Base-by-base conservation (phyloP, 2,888 invertebrate species). In the Heteromyza rotundicornis region DNA sequence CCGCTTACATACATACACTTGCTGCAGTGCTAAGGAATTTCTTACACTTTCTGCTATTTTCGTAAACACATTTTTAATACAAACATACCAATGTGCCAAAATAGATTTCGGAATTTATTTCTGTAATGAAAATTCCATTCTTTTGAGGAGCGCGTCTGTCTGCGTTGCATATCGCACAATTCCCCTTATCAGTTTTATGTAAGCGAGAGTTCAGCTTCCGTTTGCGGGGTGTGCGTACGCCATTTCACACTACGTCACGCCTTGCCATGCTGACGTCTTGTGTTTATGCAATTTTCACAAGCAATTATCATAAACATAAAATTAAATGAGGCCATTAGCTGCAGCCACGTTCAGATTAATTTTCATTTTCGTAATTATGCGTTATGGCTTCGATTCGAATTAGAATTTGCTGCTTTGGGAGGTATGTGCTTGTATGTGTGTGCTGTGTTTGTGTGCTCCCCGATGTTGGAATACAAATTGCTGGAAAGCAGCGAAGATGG, bases 281-380 rank as follows among this genome's bases (percentile, higher is more conserved):
- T 20, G 47, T 20, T 40, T 47, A 19, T 47, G 47, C 47, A 47
- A 47, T 47, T 69, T 75, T 70, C 70, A 69, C 71, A 77, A 67
- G 74, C 66, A 67, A 76, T 75, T 77, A 73, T 63, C 71, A 69
- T 73, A 77, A 78, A 77, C 75, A 76, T 71, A 64, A 74, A 70
- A 68, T 69, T 57, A 59, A 77, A 78, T 75, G 71, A 66, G 69
- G 65, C 47, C 47, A 20, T 47, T 47, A 8, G 47, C 40, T 40
- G n/a, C 40, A 40, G 40, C 47, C 20, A 7, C 47, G 47, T 47
- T 47, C 47, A 14, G 19, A 47, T 47, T 47, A 47, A 47, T 47
- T 47, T 40, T n/a, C 40, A 40, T 40, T 40, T 47, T 17, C 47
- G 17, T 19, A 19, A 47, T 19, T 47, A 20, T 47, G 40, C 40